Conservation (phyloP, 2,888 invertebrate genomes). For the Chrysolina haemoptera region DNA sequence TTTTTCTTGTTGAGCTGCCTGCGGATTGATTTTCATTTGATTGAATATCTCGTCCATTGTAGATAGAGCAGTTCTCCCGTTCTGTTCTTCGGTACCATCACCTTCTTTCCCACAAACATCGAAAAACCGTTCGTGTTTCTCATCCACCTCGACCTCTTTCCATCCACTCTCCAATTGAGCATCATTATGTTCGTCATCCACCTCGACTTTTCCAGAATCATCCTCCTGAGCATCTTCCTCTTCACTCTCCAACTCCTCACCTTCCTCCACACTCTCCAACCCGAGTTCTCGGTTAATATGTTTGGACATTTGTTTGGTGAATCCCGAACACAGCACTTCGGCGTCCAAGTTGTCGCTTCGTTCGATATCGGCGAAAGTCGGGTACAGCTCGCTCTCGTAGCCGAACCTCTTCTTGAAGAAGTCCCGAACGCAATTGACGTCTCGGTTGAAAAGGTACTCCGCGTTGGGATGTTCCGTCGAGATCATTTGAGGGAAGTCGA, state of each 20-base stretch:
- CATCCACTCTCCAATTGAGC: neutral
- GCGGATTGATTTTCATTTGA: conserved; percentile 42
- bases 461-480: conserved; percentile 95
- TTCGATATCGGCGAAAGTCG: conserved; percentile 83
- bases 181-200: neutral
- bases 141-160: conserved; percentile 36
- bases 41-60: conserved; percentile 49
- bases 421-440: conserved; percentile 91
- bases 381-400: conserved; percentile 88
- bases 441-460: conserved; percentile 93
- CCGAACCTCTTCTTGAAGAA: conserved; percentile 85
- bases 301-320: conserved; percentile 86
- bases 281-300: conserved; percentile 76
- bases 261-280: conserved; percentile 41
- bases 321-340: conserved; percentile 92
- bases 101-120: conserved; percentile 27
- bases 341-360: conserved; percentile 88
- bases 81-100: neutral
- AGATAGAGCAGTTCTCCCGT: conserved; percentile 31
- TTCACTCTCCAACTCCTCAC: neutral
- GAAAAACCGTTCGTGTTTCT: conserved; percentile 32
- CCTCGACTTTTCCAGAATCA: neutral
- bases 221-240: conserved; percentile 42
- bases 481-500: conserved; percentile 99
- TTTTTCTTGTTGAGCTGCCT: conserved; percentile 18